A percentile compares a stretch with the other conserved stretches of the same genome.
phyloP scores from a whole-genome alignment of 2,888 invertebrate genomes.

The Stictocephala bisonia region DNA sequence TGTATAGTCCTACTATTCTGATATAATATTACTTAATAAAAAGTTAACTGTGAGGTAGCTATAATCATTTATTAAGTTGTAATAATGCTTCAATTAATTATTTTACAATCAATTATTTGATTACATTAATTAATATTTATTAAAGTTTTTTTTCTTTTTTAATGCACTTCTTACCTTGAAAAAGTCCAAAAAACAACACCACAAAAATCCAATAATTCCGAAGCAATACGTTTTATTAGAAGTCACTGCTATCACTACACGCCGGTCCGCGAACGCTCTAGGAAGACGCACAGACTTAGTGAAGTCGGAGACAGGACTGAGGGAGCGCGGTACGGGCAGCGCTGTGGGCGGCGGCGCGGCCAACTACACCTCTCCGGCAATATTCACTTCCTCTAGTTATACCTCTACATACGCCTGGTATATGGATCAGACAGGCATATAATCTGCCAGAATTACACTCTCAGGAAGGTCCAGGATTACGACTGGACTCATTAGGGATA shows the following conservation, averaged over 20 bases:
- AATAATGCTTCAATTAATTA: too few relatives aligned
- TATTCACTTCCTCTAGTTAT: constrained; percentile 1
- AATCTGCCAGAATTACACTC: constrained; percentile 32
- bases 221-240: background rate
- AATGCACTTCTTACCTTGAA: constrained; percentile 18
- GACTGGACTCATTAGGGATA: background rate
- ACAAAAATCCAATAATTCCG: constrained; percentile 17
- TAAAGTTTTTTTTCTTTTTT: too few relatives aligned
- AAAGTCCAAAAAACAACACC: background rate
- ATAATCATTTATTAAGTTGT: too few relatives aligned
- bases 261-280: background rate
- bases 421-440: constrained; percentile 31
- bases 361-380: background rate
- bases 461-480: background rate
- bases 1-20: too few relatives aligned
- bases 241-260: constrained; percentile 3
- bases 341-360: constrained; percentile 5
- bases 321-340: background rate
- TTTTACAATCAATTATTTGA: too few relatives aligned
- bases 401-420: too few relatives aligned
- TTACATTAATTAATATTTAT: too few relatives aligned
- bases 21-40: too few relatives aligned
- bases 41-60: too few relatives aligned
- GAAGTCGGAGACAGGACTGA: constrained; percentile 3
- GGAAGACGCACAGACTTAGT: background rate